phyloP scores from a whole-genome alignment of 2,888 invertebrate genomes.

The Drosophila tanythrix region DNA sequence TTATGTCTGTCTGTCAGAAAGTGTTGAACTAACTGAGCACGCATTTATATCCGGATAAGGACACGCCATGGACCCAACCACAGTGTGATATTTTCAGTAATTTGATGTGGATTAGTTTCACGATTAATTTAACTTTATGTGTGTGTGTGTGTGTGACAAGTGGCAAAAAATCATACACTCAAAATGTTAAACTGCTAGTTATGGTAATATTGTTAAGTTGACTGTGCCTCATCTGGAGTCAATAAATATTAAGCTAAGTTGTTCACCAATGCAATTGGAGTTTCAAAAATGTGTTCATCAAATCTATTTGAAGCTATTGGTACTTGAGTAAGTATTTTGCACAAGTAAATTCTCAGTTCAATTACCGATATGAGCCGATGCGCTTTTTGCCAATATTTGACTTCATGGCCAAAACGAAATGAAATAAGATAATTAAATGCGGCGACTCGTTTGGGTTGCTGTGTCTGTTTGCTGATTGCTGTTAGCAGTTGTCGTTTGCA shows the following conservation, averaged over 20 bases:
- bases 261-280: too few relatives aligned
- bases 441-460: neutral
- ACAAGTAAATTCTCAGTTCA: neutral
- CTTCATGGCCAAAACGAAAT: too few relatives aligned
- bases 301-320: neutral
- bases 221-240: too few relatives aligned
- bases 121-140: conserved; percentile 55
- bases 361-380: neutral
- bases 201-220: neutral
- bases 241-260: neutral
- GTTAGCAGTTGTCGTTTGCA: conserved; percentile 15
- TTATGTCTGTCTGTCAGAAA: neutral
- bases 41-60: neutral
- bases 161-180: neutral
- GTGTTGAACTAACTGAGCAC: neutral
- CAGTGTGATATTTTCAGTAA: conserved; percentile 55
- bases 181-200: neutral
- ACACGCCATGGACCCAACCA: conserved; percentile 30
- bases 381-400: neutral
- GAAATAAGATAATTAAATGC: conserved; percentile 9
- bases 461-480: conserved; percentile 3
- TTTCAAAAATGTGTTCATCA: neutral
- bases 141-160: neutral
- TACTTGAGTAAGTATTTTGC: neutral
- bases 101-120: conserved; percentile 63